phyloP scores from a whole-genome alignment of 1,140 invertebrate species.

The Trachymyrmex septentrionalis region DNA sequence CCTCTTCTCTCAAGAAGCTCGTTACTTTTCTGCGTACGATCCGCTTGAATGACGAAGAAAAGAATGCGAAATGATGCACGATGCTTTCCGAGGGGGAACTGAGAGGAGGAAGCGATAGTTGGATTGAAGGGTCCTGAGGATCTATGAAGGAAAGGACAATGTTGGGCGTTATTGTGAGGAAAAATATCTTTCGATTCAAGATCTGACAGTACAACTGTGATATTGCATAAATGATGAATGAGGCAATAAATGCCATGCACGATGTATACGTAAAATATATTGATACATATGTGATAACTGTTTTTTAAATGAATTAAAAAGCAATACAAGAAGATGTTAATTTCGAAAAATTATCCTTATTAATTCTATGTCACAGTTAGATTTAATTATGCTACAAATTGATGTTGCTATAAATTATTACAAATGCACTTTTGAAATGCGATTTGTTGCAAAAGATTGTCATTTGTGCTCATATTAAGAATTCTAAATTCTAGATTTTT shows the following conservation, averaged over 20 bases:
- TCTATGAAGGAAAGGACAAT: constrained; percentile 56
- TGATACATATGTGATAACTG: neutral
- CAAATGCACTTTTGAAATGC: too few species aligned
- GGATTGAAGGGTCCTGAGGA: constrained; percentile 39
- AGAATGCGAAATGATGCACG: constrained; percentile 64
- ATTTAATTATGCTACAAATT: neutral
- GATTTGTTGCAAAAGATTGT: too few species aligned
- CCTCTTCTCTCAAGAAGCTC: constrained; percentile 25
- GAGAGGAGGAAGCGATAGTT: constrained; percentile 4
- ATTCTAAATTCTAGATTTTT: too few species aligned
- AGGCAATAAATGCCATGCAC: neutral
- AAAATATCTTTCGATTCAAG: constrained; percentile 49
- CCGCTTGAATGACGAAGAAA: constrained; percentile 43
- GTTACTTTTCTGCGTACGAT: constrained; percentile 31
- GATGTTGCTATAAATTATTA: neutral
- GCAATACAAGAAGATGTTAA: neutral
- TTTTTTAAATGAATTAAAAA: neutral
- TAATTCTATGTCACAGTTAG: neutral
- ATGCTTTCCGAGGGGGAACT: constrained; percentile 8
- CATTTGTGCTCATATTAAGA: too few species aligned
- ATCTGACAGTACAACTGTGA: constrained; percentile 12
- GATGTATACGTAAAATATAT: neutral
- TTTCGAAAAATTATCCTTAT: neutral
- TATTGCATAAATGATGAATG: constrained; percentile 58
- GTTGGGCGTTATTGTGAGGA: constrained; percentile 49